These are phyloP conservation scores for Bubo scandiacus DNA, from an alignment of 2,113 vertebrate species.

Conservation along the genomic window DNA sequence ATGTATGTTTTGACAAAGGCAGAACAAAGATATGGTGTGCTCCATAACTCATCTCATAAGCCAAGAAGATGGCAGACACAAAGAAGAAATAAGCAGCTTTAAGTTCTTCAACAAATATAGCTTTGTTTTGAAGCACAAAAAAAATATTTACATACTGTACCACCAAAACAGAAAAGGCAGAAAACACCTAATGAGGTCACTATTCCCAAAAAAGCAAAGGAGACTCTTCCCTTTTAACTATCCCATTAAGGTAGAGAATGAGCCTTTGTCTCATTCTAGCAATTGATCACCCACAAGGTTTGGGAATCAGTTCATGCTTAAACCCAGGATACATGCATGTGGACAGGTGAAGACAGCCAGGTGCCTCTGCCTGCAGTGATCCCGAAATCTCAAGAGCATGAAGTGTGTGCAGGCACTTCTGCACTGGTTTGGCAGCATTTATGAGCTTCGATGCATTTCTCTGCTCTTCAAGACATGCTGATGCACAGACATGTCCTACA, in stretches of 20 bases:
- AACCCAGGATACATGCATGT: fast-evolving
- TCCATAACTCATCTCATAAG: not conserved
- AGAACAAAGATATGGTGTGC: not conserved
- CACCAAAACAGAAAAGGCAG: not conserved
- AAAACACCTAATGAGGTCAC: not conserved
- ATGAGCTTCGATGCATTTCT: not conserved
- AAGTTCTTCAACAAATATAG: not conserved
- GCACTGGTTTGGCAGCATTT: not conserved
- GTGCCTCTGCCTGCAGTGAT: not conserved
- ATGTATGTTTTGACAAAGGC: not conserved
- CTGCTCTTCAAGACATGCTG: not conserved
- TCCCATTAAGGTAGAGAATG: not conserved
- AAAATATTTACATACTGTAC: not conserved
- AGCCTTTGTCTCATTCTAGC: not conserved
- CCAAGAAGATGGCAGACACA: not conserved
- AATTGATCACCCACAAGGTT: fast-evolving
- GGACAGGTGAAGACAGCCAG: not conserved
- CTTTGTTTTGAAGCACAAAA: not conserved
- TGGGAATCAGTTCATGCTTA: not conserved
- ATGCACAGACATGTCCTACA: not conserved
- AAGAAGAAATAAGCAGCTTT: not conserved
- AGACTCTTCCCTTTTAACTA: not conserved
- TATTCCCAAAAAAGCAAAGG: not conserved
- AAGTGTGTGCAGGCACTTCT: not conserved
- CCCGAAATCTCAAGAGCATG: not conserved